Percentiles rank a stretch among this genome's conserved stretches.
Evolutionary conservation across 2,888 invertebrate species (phyloP).

Genomic region (Dasypolia templi): DNA sequence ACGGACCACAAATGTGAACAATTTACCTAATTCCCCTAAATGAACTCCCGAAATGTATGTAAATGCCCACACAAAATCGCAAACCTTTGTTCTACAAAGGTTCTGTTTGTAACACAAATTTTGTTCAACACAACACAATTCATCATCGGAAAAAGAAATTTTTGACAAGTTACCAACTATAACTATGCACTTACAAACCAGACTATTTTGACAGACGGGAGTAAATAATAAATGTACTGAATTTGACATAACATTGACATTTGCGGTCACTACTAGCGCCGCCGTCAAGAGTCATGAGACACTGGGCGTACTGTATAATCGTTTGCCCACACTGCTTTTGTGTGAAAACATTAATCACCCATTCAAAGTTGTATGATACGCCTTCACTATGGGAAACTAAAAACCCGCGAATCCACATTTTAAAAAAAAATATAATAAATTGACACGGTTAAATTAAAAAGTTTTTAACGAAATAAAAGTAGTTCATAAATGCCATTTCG

Average conservation of each 20-base stretch:
- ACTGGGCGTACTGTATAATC: slow-evolving; percentile 24
- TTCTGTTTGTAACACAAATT: slow-evolving; percentile 49
- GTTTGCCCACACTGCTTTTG: slow-evolving; percentile 59
- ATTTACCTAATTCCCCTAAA: slow-evolving; percentile 24
- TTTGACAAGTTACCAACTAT: slow-evolving; percentile 53
- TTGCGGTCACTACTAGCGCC: slow-evolving; percentile 19
- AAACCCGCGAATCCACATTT: slow-evolving; percentile 31
- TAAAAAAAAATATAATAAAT: slow-evolving; percentile 7
- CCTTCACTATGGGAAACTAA: slow-evolving; percentile 58
- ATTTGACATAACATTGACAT: slow-evolving; percentile 15
- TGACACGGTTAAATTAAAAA: slow-evolving; percentile 41
- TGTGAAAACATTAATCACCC: slow-evolving; percentile 66
- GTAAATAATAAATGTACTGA: slow-evolving; percentile 5
- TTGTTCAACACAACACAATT: slow-evolving; percentile 42
- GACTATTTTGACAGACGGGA: background rate
- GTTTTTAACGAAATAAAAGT: slow-evolving; percentile 11
- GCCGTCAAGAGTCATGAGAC: background rate
- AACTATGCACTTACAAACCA: slow-evolving; percentile 10
- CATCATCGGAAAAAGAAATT: slow-evolving; percentile 54
- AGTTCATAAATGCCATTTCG: slow-evolving; percentile 3
- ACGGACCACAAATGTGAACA: slow-evolving; percentile 17
- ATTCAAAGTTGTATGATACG: slow-evolving; percentile 59
- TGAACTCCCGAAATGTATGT: slow-evolving; percentile 39
- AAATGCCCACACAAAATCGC: slow-evolving; percentile 39
- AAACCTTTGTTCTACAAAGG: slow-evolving; percentile 35